Percentiles rank a stretch among this genome's conserved stretches.
These are phyloP conservation scores for Sciurus carolinensis DNA, from an alignment of 2,797 vertebrate genomes.

Conservation along the genomic window DNA sequence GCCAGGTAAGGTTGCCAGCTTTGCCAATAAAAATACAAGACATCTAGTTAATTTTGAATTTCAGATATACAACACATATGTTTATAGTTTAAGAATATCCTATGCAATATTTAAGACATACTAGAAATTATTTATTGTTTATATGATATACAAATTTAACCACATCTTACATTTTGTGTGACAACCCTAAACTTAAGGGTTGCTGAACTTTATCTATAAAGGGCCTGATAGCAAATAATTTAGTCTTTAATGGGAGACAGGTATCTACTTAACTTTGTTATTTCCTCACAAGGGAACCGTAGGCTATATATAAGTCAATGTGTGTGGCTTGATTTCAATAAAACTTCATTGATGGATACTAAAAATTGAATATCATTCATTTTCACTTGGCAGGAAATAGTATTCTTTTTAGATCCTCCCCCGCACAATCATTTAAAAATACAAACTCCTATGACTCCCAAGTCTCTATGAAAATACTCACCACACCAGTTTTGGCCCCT, in stretches of 20 bases:
- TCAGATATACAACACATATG: neutral
- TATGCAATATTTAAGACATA: neutral
- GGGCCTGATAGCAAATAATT: neutral
- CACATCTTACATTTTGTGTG: neutral
- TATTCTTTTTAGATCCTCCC: neutral
- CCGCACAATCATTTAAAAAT: neutral
- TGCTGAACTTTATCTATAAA: neutral
- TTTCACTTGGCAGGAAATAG: neutral
- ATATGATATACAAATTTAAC: neutral
- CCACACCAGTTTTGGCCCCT: too few relatives aligned
- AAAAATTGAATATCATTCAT: neutral
- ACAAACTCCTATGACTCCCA: neutral
- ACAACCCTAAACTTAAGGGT: neutral
- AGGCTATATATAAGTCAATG: neutral
- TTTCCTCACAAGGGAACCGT: too few relatives aligned
- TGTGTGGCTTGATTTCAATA: neutral
- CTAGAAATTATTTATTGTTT: conserved; percentile 16
- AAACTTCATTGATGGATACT: neutral
- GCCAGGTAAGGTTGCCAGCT: neutral
- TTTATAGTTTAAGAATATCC: neutral
- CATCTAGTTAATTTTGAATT: neutral
- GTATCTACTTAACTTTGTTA: neutral
- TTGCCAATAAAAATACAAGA: neutral
- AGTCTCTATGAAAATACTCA: neutral
- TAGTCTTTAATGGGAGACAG: neutral